Percentiles rank a stretch among this genome's conserved stretches.
These are phyloP conservation scores for Drosophila peninsularis DNA, from an alignment of 2,888 invertebrate species.

Conservation along the genomic window DNA sequence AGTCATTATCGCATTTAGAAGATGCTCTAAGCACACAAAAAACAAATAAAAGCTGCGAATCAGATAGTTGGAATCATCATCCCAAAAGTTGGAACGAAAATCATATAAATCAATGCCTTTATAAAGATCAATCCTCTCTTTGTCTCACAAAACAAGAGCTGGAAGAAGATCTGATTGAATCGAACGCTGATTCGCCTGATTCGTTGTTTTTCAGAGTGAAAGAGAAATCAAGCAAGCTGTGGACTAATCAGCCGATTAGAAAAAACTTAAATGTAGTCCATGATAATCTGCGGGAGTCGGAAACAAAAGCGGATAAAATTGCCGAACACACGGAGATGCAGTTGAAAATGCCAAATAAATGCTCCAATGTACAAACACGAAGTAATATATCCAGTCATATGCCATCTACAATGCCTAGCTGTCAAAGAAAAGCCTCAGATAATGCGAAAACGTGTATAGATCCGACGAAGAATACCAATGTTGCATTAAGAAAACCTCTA, in stretches of 20 bases:
- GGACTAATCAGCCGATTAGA: constrained; percentile 2
- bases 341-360: background rate
- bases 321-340: too few relatives aligned
- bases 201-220: constrained; percentile 1
- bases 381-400: constrained; percentile 4
- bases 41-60: background rate
- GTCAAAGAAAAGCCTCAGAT: background rate
- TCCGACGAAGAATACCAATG: background rate
- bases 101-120: too few relatives aligned
- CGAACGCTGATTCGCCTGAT: background rate
- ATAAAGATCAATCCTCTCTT: background rate
- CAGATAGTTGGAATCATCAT: background rate
- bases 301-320: too few relatives aligned
- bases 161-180: background rate
- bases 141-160: background rate
- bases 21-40: background rate
- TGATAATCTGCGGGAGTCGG: background rate
- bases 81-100: background rate
- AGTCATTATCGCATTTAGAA: background rate
- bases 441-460: background rate
- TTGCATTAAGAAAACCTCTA: background rate
- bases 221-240: background rate
- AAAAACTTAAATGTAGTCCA: background rate
- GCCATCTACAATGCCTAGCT: background rate
- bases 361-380: constrained; percentile 1